Evolutionary conservation across 2,113 vertebrate species (phyloP).

Genomic region (Labeo catla): DNA sequence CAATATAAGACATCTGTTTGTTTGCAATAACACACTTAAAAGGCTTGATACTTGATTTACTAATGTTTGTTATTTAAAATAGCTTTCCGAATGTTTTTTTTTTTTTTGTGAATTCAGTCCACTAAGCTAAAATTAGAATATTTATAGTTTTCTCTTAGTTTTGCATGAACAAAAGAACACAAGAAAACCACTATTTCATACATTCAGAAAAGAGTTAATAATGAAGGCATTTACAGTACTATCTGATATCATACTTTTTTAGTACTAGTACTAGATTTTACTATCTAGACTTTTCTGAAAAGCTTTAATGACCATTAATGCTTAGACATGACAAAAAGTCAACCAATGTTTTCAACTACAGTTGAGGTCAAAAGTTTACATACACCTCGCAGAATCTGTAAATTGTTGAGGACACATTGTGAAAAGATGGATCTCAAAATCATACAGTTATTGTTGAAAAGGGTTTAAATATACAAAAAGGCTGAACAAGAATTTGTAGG

Average conservation of each 20-base stretch:
- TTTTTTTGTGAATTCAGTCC: neutral
- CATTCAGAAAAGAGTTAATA: neutral
- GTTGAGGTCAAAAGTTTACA: too few relatives aligned
- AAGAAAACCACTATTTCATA: neutral
- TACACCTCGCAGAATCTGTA: too few relatives aligned
- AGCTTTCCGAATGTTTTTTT: too few relatives aligned
- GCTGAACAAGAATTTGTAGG: too few relatives aligned
- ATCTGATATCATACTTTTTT: neutral
- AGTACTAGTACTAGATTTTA: too few relatives aligned
- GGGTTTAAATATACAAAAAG: too few relatives aligned
- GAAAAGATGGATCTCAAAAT: too few relatives aligned
- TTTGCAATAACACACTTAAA: neutral
- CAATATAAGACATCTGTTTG: neutral
- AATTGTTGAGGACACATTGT: too few relatives aligned
- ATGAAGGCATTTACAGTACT: neutral
- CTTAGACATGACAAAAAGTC: neutral
- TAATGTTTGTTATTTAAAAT: neutral
- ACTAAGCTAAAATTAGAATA: neutral
- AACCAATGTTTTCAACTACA: neutral
- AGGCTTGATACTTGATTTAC: neutral
- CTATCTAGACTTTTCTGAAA: neutral
- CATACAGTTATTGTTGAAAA: too few relatives aligned
- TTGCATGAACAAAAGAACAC: neutral
- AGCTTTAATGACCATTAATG: neutral
- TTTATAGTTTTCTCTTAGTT: neutral